A percentile compares a stretch with the other conserved stretches of the same genome.
Conservation (phyloP, 2,113 vertebrate species). For the Mus pahari region DNA sequence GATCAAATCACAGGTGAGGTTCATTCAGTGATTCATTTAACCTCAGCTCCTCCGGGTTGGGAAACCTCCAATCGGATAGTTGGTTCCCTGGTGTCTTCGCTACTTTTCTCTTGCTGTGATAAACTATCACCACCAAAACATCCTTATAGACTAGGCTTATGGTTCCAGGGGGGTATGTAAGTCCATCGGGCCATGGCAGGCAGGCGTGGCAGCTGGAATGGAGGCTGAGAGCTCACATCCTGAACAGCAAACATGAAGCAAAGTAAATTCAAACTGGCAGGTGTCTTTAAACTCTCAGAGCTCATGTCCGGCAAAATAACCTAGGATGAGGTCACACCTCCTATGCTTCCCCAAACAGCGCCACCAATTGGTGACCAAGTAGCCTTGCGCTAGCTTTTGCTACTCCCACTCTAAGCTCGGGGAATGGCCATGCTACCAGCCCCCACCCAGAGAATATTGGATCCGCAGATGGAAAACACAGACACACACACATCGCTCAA, state of each 20-base stretch:
- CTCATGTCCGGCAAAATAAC: neutral
- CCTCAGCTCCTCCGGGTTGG: neutral
- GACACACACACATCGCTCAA: too few species aligned
- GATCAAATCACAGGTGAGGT: neutral
- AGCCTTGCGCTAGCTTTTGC: too few species aligned
- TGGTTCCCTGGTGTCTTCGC: neutral
- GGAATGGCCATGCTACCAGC: too few species aligned
- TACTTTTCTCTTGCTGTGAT: neutral
- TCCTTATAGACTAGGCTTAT: too few species aligned
- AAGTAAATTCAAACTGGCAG: neutral
- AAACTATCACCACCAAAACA: neutral
- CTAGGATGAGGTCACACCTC: neutral
- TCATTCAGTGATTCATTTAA: neutral
- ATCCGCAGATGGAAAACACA: too few species aligned
- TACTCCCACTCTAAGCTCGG: too few species aligned
- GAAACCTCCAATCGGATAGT: neutral
- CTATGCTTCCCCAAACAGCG: neutral
- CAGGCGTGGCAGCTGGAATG: neutral
- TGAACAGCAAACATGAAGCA: neutral
- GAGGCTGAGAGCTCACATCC: neutral
- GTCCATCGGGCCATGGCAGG: neutral
- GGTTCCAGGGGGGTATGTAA: neutral
- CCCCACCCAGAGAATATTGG: too few species aligned
- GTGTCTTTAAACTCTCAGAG: neutral
- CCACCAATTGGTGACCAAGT: neutral